Evolutionary conservation across 2,888 invertebrate species (phyloP).

Genomic region (Onthophagus sagittarius): DNA sequence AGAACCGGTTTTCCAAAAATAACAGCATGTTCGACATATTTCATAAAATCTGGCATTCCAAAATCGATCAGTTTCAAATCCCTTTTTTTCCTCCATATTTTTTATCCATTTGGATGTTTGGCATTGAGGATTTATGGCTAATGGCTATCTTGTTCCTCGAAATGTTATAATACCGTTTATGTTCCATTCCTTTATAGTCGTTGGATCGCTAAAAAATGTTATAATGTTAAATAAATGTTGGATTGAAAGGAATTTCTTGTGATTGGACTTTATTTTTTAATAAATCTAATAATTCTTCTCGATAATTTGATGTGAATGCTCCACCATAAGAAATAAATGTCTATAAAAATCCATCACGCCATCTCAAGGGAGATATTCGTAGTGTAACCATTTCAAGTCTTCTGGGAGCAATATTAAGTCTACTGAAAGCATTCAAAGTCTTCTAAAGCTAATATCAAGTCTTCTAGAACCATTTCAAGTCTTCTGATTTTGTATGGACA

Average conservation of each 20-base stretch:
- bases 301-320: conserved; percentile 79
- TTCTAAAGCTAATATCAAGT: too few relatives aligned
- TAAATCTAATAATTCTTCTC: conserved; percentile 63
- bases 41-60: conserved; percentile 71
- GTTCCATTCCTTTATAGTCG: conserved; percentile 83
- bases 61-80: conserved; percentile 70
- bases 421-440: too few relatives aligned
- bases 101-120: conserved; percentile 89
- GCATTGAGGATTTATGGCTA: conserved; percentile 86
- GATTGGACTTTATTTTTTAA: conserved; percentile 64
- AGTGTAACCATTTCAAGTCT: too few relatives aligned
- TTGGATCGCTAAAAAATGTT: conserved; percentile 73
- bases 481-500: too few relatives aligned
- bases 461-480: too few relatives aligned
- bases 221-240: conserved; percentile 68
- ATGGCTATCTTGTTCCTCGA: conserved; percentile 75
- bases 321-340: conserved; percentile 87
- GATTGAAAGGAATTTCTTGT: conserved; percentile 63
- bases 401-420: too few relatives aligned
- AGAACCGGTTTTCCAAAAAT: conserved; percentile 71
- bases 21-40: conserved; percentile 67
- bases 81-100: conserved; percentile 65
- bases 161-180: conserved; percentile 86
- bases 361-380: conserved; percentile 77
- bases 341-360: conserved; percentile 78